Base-by-base conservation (phyloP, 2,113 vertebrate species). In the Tinamus guttatus region DNA sequence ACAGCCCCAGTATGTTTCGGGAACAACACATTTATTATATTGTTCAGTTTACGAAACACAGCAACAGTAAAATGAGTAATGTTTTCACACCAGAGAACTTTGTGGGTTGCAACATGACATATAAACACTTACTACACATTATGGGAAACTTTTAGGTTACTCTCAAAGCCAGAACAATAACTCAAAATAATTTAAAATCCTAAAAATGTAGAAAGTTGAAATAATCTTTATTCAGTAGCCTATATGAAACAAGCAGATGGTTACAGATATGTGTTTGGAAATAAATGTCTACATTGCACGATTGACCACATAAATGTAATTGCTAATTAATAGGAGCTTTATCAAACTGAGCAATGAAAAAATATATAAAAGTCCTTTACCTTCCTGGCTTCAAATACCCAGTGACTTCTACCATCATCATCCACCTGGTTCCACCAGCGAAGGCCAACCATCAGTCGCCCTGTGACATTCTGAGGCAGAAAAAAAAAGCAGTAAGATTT, bases 371-470 rank as follows among this genome's bases (percentile, higher is more conserved):
- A 21, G 6, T 0, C 15, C 8, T 49, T 96, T 95, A 99, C 99
- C 98, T 99, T 99, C 90, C 99, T 98, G 27, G 99, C 97, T 94
- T 99, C 99, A 97, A 99, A 99, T 41, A 99, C 97, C 99, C 99
- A 99, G 36, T 98, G 99, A 87, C 98, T 99, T 60, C 97, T 98
- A 10, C 99, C 99, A 36, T 99, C 99, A 24, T 99, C 99, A 73
- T 99, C 99, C 81, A 99, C 98, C 94, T 99, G 99, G 97, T 99
- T 99, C 99, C 99, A 99, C 99, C 99, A 99, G 25, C 99, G 97
- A 10, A 99, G 97, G 28, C 99, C 99, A 9, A 99, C 99, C 99
- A 99, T 98, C 85, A 99, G 90, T 22, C 99, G 96, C 9, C 99
- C 99, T 1, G 98, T 99, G 94, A 99, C 98, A 70, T 99, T 99